Evolutionary conservation across 2,113 vertebrate species (phyloP).

Genomic region (Caracal caracal): DNA sequence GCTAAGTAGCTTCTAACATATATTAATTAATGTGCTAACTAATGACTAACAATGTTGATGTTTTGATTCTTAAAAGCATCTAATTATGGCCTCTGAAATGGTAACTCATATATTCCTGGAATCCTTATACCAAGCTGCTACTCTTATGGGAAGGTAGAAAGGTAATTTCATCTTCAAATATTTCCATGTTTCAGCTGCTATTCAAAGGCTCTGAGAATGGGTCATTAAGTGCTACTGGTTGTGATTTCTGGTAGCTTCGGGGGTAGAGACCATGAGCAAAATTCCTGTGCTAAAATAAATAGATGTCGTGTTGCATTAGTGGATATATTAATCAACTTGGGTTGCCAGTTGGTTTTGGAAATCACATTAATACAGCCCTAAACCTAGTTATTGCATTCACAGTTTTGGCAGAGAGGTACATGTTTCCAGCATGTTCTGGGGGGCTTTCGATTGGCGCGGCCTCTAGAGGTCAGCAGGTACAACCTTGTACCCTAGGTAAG

Average conservation of each 20-base stretch:
- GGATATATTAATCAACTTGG: background rate
- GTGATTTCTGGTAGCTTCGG: background rate
- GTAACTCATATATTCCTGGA: background rate
- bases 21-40: background rate
- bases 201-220: background rate
- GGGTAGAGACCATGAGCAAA: background rate
- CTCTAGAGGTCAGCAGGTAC: background rate
- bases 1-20: background rate
- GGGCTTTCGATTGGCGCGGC: background rate
- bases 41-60: background rate
- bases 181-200: background rate
- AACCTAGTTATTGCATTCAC: background rate
- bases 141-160: background rate
- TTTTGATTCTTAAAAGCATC: background rate
- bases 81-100: background rate
- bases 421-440: background rate
- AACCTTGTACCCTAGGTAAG: background rate
- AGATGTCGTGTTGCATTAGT: background rate
- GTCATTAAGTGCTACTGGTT: background rate
- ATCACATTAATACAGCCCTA: background rate
- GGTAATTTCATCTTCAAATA: background rate
- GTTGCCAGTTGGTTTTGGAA: slow-evolving; percentile 1
- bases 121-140: background rate
- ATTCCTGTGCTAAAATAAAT: background rate
- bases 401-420: background rate